phyloP scores from a whole-genome alignment of 2,113 vertebrate genomes.

The Alethe castanea region DNA sequence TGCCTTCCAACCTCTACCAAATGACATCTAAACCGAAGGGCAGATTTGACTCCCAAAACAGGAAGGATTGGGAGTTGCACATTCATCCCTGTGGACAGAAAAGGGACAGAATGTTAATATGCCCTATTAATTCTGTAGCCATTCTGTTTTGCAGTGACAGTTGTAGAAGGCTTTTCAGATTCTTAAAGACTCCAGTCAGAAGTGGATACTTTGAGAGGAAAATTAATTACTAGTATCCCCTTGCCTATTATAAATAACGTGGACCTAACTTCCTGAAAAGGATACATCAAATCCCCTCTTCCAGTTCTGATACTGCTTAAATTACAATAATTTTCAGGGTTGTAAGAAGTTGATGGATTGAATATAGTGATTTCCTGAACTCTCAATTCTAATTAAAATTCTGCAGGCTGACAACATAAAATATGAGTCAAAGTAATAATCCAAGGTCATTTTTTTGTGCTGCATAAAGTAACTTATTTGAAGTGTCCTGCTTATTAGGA shows the following conservation, averaged over 20 bases:
- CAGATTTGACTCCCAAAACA: background rate
- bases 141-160: background rate
- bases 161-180: background rate
- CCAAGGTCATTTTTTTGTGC: slow-evolving; percentile 61
- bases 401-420: slow-evolving; percentile 49
- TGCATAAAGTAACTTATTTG: slow-evolving; percentile 62
- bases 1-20: background rate
- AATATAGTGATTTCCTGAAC: slow-evolving; percentile 38
- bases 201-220: background rate
- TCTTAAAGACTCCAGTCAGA: background rate
- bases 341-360: background rate
- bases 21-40: background rate
- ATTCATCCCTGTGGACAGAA: background rate
- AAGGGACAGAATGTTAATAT: background rate
- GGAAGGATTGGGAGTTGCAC: background rate
- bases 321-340: slow-evolving; percentile 32
- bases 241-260: background rate
- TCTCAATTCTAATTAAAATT: slow-evolving; percentile 68
- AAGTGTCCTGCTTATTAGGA: slow-evolving; percentile 53
- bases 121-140: background rate
- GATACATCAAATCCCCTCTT: background rate
- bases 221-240: background rate
- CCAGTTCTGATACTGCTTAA: background rate
- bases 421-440: slow-evolving; percentile 42
- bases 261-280: background rate